Conservation (phyloP, 2,888 invertebrate genomes). For the Plebejus argus region DNA sequence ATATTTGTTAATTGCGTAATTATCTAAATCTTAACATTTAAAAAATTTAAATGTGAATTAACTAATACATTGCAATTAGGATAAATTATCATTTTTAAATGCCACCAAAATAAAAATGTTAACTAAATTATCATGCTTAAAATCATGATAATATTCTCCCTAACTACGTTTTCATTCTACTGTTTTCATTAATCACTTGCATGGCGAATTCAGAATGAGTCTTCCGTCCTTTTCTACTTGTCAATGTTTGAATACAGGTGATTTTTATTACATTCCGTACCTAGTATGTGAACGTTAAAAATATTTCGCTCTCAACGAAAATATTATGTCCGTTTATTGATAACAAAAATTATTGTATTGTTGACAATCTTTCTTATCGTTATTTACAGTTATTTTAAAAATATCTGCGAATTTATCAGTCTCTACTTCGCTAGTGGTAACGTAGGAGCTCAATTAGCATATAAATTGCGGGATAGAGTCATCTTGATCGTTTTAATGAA, state of each 20-base stretch:
- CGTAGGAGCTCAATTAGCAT: conserved; percentile 5
- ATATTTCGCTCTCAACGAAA: conserved; percentile 52
- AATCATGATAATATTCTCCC: background rate
- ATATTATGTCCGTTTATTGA: conserved; percentile 66
- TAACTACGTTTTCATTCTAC: conserved; percentile 21
- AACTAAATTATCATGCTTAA: no score
- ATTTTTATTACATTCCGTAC: background rate
- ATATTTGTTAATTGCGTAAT: background rate
- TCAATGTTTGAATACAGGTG: background rate
- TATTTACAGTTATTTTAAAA: conserved; percentile 70
- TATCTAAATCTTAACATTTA: background rate
- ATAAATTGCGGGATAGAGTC: background rate
- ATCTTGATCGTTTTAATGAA: background rate
- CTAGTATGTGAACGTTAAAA: conserved; percentile 52
- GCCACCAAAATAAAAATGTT: background rate
- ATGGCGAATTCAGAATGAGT: conserved; percentile 17
- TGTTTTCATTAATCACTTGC: conserved; percentile 9
- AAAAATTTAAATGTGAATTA: background rate
- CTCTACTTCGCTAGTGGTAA: conserved; percentile 37
- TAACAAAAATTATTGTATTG: conserved; percentile 55
- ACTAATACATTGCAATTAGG: background rate
- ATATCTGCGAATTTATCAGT: conserved; percentile 69
- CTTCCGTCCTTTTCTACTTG: conserved; percentile 3
- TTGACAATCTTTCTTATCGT: conserved; percentile 74
- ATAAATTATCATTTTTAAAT: background rate